Evolutionary conservation across 2,113 vertebrate species (phyloP).

Genomic region (Podocnemis expansa): DNA sequence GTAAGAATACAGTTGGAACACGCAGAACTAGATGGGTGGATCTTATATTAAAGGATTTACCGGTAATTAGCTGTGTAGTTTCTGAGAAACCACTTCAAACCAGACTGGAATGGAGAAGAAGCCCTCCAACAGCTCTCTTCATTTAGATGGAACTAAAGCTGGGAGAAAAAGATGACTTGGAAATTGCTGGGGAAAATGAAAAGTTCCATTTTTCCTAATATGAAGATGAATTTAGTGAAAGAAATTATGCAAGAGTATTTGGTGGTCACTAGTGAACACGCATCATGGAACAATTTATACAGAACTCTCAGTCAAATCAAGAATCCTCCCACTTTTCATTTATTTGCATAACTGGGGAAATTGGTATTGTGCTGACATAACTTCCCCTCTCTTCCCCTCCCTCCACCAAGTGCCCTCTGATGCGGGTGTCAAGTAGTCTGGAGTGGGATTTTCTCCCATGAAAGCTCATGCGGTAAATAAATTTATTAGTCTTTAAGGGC

Average conservation of each 20-base stretch:
- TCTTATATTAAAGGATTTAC: not conserved
- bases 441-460: not conserved
- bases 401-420: not conserved
- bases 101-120: not conserved
- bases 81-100: not conserved
- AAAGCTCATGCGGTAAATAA: too few species aligned
- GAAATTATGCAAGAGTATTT: not conserved
- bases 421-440: not conserved
- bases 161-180: not conserved
- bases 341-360: too few species aligned
- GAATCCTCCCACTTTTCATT: too few species aligned
- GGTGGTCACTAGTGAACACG: not conserved
- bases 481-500: too few species aligned
- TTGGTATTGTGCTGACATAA: constrained; percentile 11
- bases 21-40: not conserved
- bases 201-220: accelerated
- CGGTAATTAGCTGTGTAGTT: not conserved
- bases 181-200: not conserved
- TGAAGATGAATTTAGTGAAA: not conserved
- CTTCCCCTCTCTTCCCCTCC: not conserved
- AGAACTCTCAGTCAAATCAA: not conserved
- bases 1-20: not conserved
- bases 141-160: not conserved
- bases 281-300: not conserved
- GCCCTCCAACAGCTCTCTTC: not conserved